Evolutionary conservation across 2,113 vertebrate species (phyloP).

Genomic region (Oncorhynchus kisutch): DNA sequence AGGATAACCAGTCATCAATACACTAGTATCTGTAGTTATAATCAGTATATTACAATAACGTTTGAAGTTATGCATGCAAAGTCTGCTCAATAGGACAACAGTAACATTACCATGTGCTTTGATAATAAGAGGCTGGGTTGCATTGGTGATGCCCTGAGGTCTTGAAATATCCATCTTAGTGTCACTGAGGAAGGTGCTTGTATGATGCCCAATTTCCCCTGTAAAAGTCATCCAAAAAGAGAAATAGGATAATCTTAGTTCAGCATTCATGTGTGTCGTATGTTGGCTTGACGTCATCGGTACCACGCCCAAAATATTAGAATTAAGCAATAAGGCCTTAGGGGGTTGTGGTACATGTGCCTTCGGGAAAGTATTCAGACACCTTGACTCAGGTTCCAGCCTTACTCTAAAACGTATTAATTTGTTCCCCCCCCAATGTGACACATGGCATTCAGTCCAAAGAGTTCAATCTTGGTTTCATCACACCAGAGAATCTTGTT

Average conservation of each 20-base stretch:
- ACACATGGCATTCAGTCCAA: too few species aligned
- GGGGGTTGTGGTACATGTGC: too few species aligned
- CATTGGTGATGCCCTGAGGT: slow-evolving; percentile 2
- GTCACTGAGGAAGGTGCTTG: slow-evolving; percentile 7
- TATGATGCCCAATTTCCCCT: slow-evolving; percentile 68
- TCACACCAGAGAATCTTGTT: too few species aligned
- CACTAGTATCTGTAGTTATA: background rate
- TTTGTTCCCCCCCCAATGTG: too few species aligned
- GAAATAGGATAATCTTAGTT: background rate
- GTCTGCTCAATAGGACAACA: background rate
- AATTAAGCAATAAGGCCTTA: too few species aligned
- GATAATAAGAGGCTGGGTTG: slow-evolving; percentile 16
- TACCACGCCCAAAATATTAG: too few species aligned
- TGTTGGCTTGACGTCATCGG: too few species aligned
- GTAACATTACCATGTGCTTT: slow-evolving; percentile 58
- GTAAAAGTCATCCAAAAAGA: background rate
- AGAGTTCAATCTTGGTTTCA: too few species aligned
- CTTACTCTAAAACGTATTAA: too few species aligned
- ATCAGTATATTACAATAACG: background rate
- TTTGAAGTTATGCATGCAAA: background rate
- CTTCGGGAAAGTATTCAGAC: too few species aligned
- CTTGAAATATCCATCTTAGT: slow-evolving; percentile 45
- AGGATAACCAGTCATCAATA: background rate
- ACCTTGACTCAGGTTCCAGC: too few species aligned
- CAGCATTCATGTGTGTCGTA: background rate